A percentile compares a stretch with the other conserved stretches of the same genome.
These are phyloP conservation scores for Drosophila kuntzei DNA, from an alignment of 2,888 invertebrate genomes.

Conservation along the genomic window DNA sequence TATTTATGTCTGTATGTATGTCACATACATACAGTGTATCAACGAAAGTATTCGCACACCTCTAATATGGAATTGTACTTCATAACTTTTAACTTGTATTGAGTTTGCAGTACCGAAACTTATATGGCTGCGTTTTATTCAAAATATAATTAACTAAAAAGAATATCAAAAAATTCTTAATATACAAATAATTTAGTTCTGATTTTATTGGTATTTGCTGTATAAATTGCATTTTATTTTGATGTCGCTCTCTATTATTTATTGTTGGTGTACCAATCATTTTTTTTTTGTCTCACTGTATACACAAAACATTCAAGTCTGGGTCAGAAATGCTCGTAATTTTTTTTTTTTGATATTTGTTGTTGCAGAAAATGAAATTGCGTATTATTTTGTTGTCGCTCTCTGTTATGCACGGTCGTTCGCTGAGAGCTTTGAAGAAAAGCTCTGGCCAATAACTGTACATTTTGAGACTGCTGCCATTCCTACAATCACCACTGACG, in stretches of 20 bases:
- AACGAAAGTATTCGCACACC: neutral
- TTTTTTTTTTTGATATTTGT: slow-evolving; percentile 21
- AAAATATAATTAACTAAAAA: too few relatives aligned
- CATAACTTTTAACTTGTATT: too few relatives aligned
- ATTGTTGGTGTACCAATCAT: neutral
- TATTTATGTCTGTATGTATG: neutral
- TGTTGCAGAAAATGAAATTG: slow-evolving; percentile 64
- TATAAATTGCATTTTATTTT: too few relatives aligned
- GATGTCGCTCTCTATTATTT: too few relatives aligned
- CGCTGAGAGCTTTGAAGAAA: slow-evolving; percentile 63
- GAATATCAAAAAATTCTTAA: too few relatives aligned
- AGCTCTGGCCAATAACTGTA: slow-evolving; percentile 73
- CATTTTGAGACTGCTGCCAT: slow-evolving; percentile 55
- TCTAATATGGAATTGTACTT: too few relatives aligned
- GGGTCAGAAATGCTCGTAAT: slow-evolving; percentile 60
- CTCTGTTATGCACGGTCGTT: slow-evolving; percentile 31
- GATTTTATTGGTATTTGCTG: too few relatives aligned
- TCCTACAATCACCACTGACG: slow-evolving; percentile 24
- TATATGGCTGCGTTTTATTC: too few relatives aligned
- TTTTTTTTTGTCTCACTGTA: slow-evolving; percentile 4
- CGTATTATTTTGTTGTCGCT: slow-evolving; percentile 66
- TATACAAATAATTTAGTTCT: too few relatives aligned
- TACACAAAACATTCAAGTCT: slow-evolving; percentile 42
- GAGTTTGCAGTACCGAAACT: too few relatives aligned
- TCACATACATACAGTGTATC: neutral